Conservation (phyloP, 2,888 invertebrate species). For the Leptura quadrifasciata region DNA sequence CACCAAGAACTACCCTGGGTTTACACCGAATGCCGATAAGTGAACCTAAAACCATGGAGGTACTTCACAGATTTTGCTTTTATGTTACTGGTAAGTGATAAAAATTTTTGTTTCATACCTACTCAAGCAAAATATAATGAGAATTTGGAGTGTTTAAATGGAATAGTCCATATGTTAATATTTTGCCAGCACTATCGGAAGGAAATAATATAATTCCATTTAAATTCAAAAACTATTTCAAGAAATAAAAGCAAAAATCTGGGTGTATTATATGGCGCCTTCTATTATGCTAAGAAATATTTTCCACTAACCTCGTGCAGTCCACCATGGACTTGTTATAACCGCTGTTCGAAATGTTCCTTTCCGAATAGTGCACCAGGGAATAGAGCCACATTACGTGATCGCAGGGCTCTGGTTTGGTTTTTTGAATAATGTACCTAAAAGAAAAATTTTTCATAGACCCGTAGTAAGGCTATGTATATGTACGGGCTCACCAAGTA, state of each 20-base stretch:
- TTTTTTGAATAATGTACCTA: conserved; percentile 74
- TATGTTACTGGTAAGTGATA: background rate
- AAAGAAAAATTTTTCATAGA: conserved; percentile 20
- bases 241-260: too few relatives aligned
- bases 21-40: background rate
- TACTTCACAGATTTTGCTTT: too few relatives aligned
- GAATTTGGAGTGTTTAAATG: too few relatives aligned
- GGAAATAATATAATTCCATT: too few relatives aligned
- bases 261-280: too few relatives aligned
- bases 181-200: too few relatives aligned
- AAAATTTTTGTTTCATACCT: too few relatives aligned
- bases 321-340: conserved; percentile 70
- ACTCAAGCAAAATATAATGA: too few relatives aligned
- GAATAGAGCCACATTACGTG: conserved; percentile 76
- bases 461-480: too few relatives aligned
- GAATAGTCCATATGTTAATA: too few relatives aligned
- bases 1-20: background rate
- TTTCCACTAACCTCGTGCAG: conserved; percentile 65
- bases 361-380: conserved; percentile 68
- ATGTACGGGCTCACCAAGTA: too few relatives aligned
- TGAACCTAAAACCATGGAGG: background rate
- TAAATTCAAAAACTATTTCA: too few relatives aligned
- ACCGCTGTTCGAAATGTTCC: conserved; percentile 68
- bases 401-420: conserved; percentile 91
- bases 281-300: background rate